A percentile compares a stretch with the other conserved stretches of the same genome.
phyloP scores from a whole-genome alignment of 2,113 vertebrate species.

The Elephas maximus region DNA sequence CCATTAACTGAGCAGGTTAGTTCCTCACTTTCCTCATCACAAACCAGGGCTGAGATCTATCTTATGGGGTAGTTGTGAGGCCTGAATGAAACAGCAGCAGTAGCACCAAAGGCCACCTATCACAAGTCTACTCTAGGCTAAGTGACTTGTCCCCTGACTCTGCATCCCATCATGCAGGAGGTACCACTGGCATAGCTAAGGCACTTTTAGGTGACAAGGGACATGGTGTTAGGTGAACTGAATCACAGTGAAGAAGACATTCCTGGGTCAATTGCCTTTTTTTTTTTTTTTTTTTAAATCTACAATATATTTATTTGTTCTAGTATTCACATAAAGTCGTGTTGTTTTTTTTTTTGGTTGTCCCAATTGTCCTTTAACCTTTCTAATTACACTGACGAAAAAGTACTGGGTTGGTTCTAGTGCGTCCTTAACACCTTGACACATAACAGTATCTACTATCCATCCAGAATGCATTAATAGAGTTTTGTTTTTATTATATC shows the following conservation, averaged over 20 bases:
- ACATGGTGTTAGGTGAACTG: neutral
- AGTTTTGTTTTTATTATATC: neutral
- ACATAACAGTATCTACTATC: neutral
- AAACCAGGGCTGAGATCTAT: neutral
- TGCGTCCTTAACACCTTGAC: neutral
- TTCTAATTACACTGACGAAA: neutral
- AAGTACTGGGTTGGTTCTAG: neutral
- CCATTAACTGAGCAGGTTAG: neutral
- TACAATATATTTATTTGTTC: neutral
- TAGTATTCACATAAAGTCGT: neutral
- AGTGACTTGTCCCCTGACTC: neutral
- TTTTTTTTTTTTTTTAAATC: neutral
- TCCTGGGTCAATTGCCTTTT: neutral
- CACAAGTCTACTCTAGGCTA: fast-evolving
- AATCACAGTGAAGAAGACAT: neutral
- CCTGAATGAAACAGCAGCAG: neutral
- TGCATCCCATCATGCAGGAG: neutral
- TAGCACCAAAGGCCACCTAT: fast-evolving
- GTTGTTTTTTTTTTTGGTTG: neutral
- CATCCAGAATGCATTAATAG: neutral
- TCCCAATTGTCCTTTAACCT: too few relatives aligned
- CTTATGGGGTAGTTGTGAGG: neutral
- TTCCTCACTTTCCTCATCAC: neutral
- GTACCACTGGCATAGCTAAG: neutral
- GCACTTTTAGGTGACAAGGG: neutral